Evolutionary conservation across 1,140 invertebrate species (phyloP), one percentile per base, ranked within the genome.

Genomic region (Archegozetes longisetosus): DNA sequence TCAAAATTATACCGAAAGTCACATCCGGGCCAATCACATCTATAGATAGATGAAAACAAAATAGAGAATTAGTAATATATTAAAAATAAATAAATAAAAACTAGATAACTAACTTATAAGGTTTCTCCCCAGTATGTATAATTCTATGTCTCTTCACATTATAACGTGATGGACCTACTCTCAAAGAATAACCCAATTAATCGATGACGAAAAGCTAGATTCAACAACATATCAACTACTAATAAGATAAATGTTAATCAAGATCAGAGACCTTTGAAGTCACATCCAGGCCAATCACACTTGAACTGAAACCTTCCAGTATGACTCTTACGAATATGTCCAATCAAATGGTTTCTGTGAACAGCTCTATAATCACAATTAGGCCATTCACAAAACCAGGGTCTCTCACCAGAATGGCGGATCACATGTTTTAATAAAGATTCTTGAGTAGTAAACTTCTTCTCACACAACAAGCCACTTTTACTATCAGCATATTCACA

Each of bases 331-430:
- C 32, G 6, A 9, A 40, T 9, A 17, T 40, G 32, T 40, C 32
- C 32, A 17, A 40, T 40, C 17, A 40, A 40, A 40, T 40, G 32
- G 17, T 6, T 9, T 40, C 32, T 40, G 17, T 40, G 32, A 17
- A 40, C 32, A 40, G 6, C 32, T 9, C 6, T 40, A 40, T 40
- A 40, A 40, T 91, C 91, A 71, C 94, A 98, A 64, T 96, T 89
- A 1, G 82, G 79, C 69, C 94, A 98, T 28, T 20, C 6, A 68
- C 81, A 84, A 46, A 75, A 71, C 65, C 78, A 86, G 1, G 81
- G 79, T 60, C 82, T 80, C 66, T 85, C 80, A 27, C 82, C 83
- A 12, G 81, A 79, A 66, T 88, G 57, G 6, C 40, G 27, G n/a
- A 50, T 49, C 27, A 14, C 22, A 46, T 58, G 57, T 2, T 47